Percentiles rank a stretch among this genome's conserved stretches.
phyloP scores from a whole-genome alignment of 2,113 vertebrate species.

The Antechinus flavipes region DNA sequence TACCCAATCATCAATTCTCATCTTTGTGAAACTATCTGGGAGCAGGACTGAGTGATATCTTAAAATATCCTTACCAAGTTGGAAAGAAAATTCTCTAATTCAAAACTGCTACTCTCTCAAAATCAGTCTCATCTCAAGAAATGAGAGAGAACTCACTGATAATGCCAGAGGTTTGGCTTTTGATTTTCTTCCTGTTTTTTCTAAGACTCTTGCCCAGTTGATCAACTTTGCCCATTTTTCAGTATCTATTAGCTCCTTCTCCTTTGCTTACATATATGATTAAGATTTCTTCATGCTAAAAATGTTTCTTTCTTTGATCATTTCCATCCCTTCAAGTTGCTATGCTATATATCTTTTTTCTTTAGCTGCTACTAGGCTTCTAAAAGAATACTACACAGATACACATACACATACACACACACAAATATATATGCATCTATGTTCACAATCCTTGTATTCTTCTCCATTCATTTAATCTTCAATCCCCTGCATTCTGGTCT shows the following conservation, averaged over 20 bases:
- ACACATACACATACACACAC: too few species aligned
- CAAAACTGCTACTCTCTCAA: background rate
- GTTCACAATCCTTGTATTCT: background rate
- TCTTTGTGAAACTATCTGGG: background rate
- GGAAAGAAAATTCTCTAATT: background rate
- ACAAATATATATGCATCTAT: too few species aligned
- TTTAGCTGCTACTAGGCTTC: background rate
- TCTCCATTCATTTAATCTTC: background rate
- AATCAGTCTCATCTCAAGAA: background rate
- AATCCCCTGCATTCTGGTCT: background rate
- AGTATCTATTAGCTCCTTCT: background rate
- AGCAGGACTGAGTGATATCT: background rate
- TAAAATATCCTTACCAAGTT: background rate
- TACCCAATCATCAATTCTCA: background rate
- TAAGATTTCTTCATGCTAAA: background rate
- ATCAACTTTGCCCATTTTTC: background rate
- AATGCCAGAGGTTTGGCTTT: background rate
- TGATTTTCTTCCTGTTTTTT: background rate
- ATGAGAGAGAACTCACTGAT: background rate
- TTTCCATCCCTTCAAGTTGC: background rate
- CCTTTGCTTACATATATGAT: background rate
- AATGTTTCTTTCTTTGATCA: background rate
- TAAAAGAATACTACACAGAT: background rate
- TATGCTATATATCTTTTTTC: background rate
- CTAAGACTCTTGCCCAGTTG: background rate